These are phyloP conservation scores for Eumacrocentrus americanus DNA, from an alignment of 2,888 invertebrate species.

Conservation along the genomic window DNA sequence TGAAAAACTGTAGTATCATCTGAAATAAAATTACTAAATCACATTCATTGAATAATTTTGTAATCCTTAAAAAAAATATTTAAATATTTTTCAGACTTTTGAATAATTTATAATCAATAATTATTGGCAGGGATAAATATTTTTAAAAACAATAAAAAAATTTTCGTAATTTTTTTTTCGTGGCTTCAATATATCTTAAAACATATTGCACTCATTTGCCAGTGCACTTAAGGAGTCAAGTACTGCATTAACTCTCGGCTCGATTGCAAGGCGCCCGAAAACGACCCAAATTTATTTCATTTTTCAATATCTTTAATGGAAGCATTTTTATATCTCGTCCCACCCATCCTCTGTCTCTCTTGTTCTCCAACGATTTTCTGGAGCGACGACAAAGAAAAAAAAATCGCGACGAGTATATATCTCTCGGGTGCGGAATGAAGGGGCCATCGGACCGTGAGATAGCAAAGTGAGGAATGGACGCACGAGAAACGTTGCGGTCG, in stretches of 20 bases:
- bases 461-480: slow-evolving; percentile 16
- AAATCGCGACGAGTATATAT: neutral
- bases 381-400: neutral
- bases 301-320: slow-evolving; percentile 17
- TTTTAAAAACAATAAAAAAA: neutral
- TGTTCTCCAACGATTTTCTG: neutral
- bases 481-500: slow-evolving; percentile 10
- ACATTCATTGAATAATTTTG: too few species aligned
- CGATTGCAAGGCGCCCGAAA: neutral
- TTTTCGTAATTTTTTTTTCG: neutral
- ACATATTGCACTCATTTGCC: slow-evolving; percentile 9
- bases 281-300: slow-evolving; percentile 10
- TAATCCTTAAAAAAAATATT: too few species aligned
- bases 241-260: slow-evolving; percentile 17
- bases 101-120: too few species aligned
- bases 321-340: slow-evolving; percentile 7
- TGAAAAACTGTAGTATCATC: too few species aligned
- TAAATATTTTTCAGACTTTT: too few species aligned
- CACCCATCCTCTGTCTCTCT: neutral
- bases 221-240: slow-evolving; percentile 19
- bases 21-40: too few species aligned
- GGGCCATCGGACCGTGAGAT: slow-evolving; percentile 20
- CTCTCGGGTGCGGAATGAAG: slow-evolving; percentile 13
- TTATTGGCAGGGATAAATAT: too few species aligned
- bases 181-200: neutral